Percentiles rank a stretch among this genome's conserved stretches.
Evolutionary conservation across 1,140 invertebrate genomes (phyloP).

Genomic region (Caerostris darwini): DNA sequence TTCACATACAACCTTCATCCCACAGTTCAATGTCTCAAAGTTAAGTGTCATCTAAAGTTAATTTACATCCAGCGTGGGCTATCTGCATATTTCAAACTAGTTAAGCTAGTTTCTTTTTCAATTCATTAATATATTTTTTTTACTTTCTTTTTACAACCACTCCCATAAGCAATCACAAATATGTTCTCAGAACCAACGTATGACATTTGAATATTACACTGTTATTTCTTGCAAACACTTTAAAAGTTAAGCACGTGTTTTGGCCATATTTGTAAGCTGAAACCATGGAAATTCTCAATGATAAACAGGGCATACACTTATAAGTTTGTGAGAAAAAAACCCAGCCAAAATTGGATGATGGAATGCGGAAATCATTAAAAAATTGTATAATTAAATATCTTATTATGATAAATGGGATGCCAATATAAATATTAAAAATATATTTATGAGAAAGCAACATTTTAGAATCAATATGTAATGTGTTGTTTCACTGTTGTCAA

Average conservation of each 20-base stretch:
- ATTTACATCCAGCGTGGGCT: background rate
- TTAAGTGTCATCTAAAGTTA: background rate
- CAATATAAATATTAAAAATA: too few species aligned
- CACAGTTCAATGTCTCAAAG: background rate
- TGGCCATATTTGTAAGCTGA: background rate
- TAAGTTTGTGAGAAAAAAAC: too few species aligned
- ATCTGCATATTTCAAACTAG: slow-evolving; percentile 19
- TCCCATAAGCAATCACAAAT: background rate
- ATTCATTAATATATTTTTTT: background rate
- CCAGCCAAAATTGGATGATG: too few species aligned
- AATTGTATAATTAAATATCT: too few species aligned
- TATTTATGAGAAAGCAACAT: too few species aligned
- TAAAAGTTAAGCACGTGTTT: background rate
- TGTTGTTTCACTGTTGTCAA: too few species aligned
- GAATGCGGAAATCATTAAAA: too few species aligned
- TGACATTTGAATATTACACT: background rate
- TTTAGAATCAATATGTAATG: too few species aligned
- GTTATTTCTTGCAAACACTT: background rate
- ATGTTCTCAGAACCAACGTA: background rate
- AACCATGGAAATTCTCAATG: background rate
- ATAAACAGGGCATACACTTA: background rate
- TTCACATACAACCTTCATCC: slow-evolving; percentile 1
- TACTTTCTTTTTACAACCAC: background rate
- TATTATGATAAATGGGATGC: too few species aligned
- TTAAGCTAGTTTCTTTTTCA: slow-evolving; percentile 24